Evolutionary conservation across 2,113 vertebrate genomes (phyloP).

Genomic region (Elachura formosa): DNA sequence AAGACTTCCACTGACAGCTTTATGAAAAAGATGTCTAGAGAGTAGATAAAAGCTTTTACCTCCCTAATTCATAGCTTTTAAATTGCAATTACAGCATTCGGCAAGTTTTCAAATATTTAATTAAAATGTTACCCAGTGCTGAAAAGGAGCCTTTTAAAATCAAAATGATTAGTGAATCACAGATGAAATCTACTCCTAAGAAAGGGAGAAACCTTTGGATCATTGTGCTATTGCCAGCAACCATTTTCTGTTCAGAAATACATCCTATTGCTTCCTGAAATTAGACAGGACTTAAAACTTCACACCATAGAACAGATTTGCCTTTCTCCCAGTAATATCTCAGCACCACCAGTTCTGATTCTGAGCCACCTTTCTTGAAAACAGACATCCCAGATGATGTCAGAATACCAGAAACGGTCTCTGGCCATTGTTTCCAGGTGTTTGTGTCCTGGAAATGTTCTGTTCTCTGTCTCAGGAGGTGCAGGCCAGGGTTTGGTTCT

Average conservation of each 20-base stretch:
- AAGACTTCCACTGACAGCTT: not conserved
- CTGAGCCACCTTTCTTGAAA: not conserved
- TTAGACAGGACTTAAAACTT: not conserved
- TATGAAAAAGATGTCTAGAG: not conserved
- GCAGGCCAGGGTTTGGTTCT: not conserved
- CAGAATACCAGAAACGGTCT: not conserved
- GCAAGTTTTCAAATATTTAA: conserved; percentile 25
- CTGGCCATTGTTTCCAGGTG: not conserved
- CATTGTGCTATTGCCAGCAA: not conserved
- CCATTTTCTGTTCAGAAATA: not conserved
- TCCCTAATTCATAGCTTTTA: conserved; percentile 30
- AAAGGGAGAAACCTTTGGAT: not conserved
- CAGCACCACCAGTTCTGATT: not conserved
- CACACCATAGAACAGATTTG: not conserved
- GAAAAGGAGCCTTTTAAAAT: not conserved
- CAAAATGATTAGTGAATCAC: not conserved
- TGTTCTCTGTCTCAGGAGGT: not conserved
- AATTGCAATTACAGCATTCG: not conserved
- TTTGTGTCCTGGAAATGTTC: not conserved
- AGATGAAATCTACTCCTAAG: not conserved
- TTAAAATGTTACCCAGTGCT: not conserved
- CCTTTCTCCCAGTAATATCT: not conserved
- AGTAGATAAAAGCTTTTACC: conserved; percentile 33
- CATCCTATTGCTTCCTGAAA: not conserved
- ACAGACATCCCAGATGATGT: not conserved